Percentiles rank a stretch among this genome's conserved stretches.
Evolutionary conservation across 2,888 invertebrate species (phyloP).

Genomic region (Pterostichus niger): DNA sequence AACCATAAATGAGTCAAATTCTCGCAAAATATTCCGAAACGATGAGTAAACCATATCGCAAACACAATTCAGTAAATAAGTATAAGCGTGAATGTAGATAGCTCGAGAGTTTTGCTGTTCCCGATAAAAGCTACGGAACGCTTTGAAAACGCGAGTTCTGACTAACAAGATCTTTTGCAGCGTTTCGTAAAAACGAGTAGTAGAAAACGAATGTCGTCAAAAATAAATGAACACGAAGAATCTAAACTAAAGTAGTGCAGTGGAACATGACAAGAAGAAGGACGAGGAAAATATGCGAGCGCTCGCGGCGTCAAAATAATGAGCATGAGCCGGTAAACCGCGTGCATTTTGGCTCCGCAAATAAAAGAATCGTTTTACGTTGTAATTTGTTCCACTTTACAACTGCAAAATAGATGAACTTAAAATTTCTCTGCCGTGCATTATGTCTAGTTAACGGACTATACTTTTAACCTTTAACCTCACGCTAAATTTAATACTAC

Average conservation of each 20-base stretch:
- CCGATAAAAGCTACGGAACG: constrained; percentile 12
- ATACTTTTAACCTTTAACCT: constrained; percentile 44
- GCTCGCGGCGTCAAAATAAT: constrained; percentile 54
- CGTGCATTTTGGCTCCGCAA: constrained; percentile 25
- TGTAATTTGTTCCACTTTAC: constrained; percentile 49
- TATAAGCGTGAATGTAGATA: not conserved
- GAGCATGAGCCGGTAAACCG: constrained; percentile 53
- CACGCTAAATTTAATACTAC: constrained; percentile 6
- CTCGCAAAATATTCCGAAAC: no score
- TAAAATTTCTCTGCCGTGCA: constrained; percentile 40
- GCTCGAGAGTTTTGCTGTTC: not conserved
- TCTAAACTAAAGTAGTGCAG: constrained; percentile 55
- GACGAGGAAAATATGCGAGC: constrained; percentile 43
- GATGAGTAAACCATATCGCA: no score
- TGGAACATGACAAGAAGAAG: constrained; percentile 39
- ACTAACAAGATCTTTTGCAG: constrained; percentile 51
- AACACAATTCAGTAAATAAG: no score
- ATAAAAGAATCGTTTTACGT: constrained; percentile 35
- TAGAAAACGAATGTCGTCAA: constrained; percentile 41
- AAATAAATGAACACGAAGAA: constrained; percentile 57
- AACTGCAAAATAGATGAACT: constrained; percentile 39
- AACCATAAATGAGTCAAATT: constrained; percentile 23
- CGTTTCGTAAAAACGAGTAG: not conserved
- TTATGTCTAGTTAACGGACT: constrained; percentile 25
- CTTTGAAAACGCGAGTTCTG: constrained; percentile 36